Evolutionary conservation across 1,140 invertebrate species (phyloP).

Genomic region (Bombus difficillimus): DNA sequence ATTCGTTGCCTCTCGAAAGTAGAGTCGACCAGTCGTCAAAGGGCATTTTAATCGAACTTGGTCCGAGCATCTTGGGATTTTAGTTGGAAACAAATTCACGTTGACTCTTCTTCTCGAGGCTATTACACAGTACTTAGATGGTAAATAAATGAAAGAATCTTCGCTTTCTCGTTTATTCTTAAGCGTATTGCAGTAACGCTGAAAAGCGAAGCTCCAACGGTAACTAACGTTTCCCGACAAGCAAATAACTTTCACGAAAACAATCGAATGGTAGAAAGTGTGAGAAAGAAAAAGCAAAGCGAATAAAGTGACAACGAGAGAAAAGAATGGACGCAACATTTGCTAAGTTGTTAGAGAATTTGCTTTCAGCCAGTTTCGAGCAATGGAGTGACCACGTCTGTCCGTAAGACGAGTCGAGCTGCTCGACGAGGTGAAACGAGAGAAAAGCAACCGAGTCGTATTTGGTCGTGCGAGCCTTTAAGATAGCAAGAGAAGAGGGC

Average conservation of each 20-base stretch:
- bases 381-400: conserved; percentile 2
- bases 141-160: background rate
- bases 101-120: background rate
- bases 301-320: background rate
- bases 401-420: conserved; percentile 27
- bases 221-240: background rate
- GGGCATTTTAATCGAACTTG: too few species aligned
- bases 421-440: conserved; percentile 17
- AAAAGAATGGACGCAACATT: background rate
- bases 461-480: conserved; percentile 7
- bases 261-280: background rate
- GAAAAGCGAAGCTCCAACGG: background rate
- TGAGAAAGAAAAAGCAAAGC: background rate
- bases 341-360: conserved; percentile 38
- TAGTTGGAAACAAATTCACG: background rate
- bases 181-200: background rate
- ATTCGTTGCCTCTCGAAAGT: too few species aligned
- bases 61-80: too few species aligned
- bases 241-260: background rate
- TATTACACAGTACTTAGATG: background rate
- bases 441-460: conserved; percentile 26
- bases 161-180: too few species aligned
- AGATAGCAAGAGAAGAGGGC: conserved; percentile 12
- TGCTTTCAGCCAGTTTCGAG: conserved; percentile 32
- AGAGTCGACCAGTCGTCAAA: too few species aligned